These are phyloP conservation scores for Oncorhynchus masou DNA, from an alignment of 2,113 vertebrate species.

Conservation along the genomic window DNA sequence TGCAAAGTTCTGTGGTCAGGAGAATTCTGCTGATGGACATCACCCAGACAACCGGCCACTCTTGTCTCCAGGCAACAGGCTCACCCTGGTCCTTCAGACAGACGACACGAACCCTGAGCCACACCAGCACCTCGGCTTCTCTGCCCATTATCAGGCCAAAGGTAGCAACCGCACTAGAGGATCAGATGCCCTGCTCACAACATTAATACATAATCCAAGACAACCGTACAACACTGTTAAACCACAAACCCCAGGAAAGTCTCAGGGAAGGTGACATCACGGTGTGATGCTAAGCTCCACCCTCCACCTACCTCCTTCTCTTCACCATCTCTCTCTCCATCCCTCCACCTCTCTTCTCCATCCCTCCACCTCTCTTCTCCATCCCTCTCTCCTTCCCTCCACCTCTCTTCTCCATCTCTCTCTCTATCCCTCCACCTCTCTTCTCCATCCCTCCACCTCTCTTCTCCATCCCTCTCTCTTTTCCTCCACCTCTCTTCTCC, in stretches of 20 bases:
- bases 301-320: neutral
- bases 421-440: no score
- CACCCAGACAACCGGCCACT: slow-evolving; percentile 76
- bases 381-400: no score
- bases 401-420: no score
- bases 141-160: slow-evolving; percentile 83
- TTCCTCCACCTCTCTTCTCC: no score
- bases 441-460: no score
- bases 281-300: neutral
- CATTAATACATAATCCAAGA: neutral
- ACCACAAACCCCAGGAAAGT: no score
- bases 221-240: neutral
- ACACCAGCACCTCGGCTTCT: slow-evolving; percentile 77
- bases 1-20: slow-evolving; percentile 83
- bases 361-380: no score
- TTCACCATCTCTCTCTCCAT: neutral
- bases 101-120: slow-evolving; percentile 84
- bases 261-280: no score
- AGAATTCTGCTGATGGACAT: slow-evolving; percentile 72
- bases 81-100: slow-evolving; percentile 79
- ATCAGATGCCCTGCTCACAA: neutral
- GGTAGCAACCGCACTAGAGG: slow-evolving; percentile 63
- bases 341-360: no score
- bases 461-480: no score
- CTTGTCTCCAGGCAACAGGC: slow-evolving; percentile 78